phyloP scores from a whole-genome alignment of 2,113 vertebrate species.

The Rhea americana region DNA sequence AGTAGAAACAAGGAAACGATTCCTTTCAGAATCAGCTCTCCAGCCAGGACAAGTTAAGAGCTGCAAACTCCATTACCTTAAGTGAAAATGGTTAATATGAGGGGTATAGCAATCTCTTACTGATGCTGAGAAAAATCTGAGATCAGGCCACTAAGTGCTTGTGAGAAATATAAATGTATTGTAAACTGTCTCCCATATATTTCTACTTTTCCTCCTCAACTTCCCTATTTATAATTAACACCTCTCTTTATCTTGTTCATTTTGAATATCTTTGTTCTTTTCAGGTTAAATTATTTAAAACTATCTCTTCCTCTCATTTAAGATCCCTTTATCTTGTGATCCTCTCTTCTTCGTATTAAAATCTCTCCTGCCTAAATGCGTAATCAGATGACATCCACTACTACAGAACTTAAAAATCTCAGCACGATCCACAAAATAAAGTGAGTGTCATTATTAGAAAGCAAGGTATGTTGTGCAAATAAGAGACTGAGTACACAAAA shows the following conservation, averaged over 20 bases:
- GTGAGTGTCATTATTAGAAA: constrained; percentile 2
- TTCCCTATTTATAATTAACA: constrained; percentile 73
- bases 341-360: constrained; percentile 60
- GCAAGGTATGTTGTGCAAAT: not conserved
- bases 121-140: constrained; percentile 27
- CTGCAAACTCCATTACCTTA: not conserved
- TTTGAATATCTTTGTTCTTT: constrained; percentile 66
- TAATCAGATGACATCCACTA: constrained; percentile 41
- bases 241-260: constrained; percentile 71
- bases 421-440: not conserved
- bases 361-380: constrained; percentile 56
- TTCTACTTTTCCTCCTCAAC: constrained; percentile 68
- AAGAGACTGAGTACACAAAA: not conserved
- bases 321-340: constrained; percentile 67
- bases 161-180: constrained; percentile 68
- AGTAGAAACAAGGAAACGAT: not conserved
- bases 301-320: constrained; percentile 46
- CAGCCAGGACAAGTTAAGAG: not conserved
- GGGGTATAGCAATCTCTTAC: not conserved
- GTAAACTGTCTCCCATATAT: constrained; percentile 64
- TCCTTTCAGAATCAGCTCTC: not conserved
- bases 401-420: constrained; percentile 11
- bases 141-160: constrained; percentile 37
- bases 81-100: not conserved
- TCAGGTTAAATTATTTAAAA: constrained; percentile 69